Evolutionary conservation across 2,888 invertebrate species (phyloP).

Genomic region (Drosophila helvetica): DNA sequence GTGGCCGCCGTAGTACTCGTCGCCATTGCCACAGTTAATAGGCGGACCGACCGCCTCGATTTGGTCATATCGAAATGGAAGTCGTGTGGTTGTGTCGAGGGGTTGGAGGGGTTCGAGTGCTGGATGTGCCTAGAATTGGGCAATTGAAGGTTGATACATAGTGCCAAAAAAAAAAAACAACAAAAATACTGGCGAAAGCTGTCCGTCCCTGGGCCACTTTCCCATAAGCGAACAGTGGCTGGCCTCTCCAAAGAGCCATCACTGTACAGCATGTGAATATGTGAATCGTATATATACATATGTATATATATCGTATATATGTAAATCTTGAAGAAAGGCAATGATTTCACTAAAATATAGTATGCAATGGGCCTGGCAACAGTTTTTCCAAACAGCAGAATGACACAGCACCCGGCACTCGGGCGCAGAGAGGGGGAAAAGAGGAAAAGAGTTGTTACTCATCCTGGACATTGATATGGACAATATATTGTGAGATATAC

Average conservation of each 20-base stretch:
- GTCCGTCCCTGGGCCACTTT: neutral
- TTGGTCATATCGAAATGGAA: slow-evolving; percentile 72
- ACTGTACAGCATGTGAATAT: neutral
- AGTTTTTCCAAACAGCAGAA: slow-evolving; percentile 4
- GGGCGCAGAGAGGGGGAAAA: neutral
- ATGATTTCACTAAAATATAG: slow-evolving; percentile 1
- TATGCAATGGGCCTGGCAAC: slow-evolving; percentile 1
- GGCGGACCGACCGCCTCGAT: slow-evolving; percentile 57
- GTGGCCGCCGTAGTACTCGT: slow-evolving; percentile 9
- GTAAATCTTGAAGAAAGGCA: slow-evolving; percentile 19
- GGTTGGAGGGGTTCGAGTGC: slow-evolving; percentile 53
- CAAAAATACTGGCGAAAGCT: slow-evolving; percentile 33
- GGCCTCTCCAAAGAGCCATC: neutral
- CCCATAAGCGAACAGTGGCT: neutral
- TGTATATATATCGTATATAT: neutral
- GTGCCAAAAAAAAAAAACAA: too few relatives aligned
- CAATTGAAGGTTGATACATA: slow-evolving; percentile 79
- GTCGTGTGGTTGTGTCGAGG: slow-evolving; percentile 55
- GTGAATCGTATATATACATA: too few relatives aligned
- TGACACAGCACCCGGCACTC: slow-evolving; percentile 1
- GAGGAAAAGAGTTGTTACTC: slow-evolving; percentile 24
- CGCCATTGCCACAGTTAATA: slow-evolving; percentile 54
- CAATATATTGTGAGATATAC: slow-evolving; percentile 2
- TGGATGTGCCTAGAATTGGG: slow-evolving; percentile 30
- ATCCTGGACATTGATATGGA: slow-evolving; percentile 13